phyloP scores from a whole-genome alignment of 2,113 vertebrate genomes.

The Chaetops frenatus region DNA sequence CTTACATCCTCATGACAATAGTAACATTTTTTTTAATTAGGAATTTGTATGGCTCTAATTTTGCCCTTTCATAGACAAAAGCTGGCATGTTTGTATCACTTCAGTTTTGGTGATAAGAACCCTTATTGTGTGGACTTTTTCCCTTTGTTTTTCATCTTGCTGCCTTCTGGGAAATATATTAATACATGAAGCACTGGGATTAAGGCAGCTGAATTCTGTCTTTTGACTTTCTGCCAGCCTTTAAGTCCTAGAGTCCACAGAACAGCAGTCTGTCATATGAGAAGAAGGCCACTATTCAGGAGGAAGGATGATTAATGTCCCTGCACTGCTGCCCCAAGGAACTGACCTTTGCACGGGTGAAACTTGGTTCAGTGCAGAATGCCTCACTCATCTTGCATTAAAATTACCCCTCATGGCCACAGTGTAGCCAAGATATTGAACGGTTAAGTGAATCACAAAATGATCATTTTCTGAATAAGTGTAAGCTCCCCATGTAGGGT shows the following conservation, averaged over 20 bases:
- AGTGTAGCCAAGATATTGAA: background rate
- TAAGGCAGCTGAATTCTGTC: background rate
- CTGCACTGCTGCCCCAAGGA: background rate
- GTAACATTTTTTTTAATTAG: background rate
- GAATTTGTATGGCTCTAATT: background rate
- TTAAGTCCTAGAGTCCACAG: background rate
- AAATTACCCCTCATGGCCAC: background rate
- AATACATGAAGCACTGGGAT: background rate
- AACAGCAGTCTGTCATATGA: background rate
- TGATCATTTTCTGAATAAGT: background rate
- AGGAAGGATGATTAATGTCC: conserved; percentile 23
- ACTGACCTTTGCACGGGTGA: background rate
- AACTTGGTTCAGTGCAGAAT: background rate
- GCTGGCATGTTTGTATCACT: background rate
- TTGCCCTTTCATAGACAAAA: background rate
- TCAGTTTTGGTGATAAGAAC: background rate
- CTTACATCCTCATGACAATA: background rate
- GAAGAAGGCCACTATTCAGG: background rate
- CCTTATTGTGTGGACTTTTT: background rate
- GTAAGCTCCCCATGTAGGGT: background rate
- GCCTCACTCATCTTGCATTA: conserved; percentile 13
- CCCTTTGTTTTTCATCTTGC: background rate
- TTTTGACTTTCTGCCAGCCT: background rate
- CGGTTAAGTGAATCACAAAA: background rate
- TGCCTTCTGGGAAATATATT: background rate